Conservation (phyloP, 2,113 vertebrate species). For the Catharus fuscescens region DNA sequence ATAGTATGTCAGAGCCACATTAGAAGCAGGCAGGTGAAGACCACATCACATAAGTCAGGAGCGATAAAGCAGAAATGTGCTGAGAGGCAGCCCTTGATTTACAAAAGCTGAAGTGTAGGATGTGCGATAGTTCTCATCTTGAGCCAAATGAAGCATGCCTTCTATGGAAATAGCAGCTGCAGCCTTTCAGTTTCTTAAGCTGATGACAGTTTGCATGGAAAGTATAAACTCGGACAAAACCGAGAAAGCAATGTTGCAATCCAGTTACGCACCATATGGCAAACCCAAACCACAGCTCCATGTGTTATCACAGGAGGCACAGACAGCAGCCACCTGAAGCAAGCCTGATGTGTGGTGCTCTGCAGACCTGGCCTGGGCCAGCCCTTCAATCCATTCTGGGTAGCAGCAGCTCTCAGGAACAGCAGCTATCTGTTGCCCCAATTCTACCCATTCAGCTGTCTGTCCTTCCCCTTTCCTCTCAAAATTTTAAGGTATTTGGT, state of each 20-base stretch:
- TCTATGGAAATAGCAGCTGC: neutral
- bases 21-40: neutral
- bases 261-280: neutral
- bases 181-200: neutral
- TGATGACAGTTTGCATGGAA: neutral
- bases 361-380: neutral
- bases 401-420: neutral
- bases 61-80: neutral
- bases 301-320: neutral
- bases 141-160: neutral
- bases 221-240: neutral
- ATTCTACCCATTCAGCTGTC: neutral
- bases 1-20: neutral
- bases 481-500: neutral
- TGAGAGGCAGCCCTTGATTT: neutral
- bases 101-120: neutral
- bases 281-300: neutral
- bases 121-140: neutral
- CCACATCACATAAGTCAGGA: neutral
- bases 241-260: neutral
- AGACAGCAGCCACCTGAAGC: neutral
- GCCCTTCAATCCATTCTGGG: accelerated
- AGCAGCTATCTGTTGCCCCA: neutral
- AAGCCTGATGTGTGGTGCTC: neutral
- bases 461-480: neutral